Evolutionary conservation across 2,888 invertebrate genomes (phyloP), one percentile per base, ranked within the genome.

Genomic region (Leptinotarsa juncta): DNA sequence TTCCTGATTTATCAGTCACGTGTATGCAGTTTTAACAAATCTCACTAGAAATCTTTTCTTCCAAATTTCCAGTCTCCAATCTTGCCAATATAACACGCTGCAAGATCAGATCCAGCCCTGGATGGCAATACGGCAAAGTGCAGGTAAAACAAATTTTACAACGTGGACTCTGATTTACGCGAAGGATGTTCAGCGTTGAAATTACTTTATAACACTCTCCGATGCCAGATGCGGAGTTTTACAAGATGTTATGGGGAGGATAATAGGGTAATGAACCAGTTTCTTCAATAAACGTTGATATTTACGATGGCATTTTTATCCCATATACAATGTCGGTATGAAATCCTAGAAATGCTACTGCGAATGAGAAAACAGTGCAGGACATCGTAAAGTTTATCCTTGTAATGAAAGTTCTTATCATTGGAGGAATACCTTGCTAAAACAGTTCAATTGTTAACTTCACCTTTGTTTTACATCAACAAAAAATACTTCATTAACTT

Each of bases 121-220:
- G 20, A 18, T 18, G 18, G 68, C 70, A 66, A 65, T 66, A 70
- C 49, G 15, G 57, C 65, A 57, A 70, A 70, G 57, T 73, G 70
- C 57, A 67, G 70, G 73, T 73, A 66, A 66, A 57, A 70, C 65
- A 73, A 73, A 73, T 73, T 73, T 74, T 53, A 74, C 70, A 70
- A 67, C 70, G 60, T 60, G 74, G 67, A 67, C 70, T 62, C 67
- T 74, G 74, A 74, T 74, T 74, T 74, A 74, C 67, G 74, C 51
- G 67, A 23, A n/a, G 74, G 70, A 70, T 70, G 70, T 74, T 70
- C 70, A 62, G 51, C 53, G 49, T 26, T 70, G 70, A 67, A 74
- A 74, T 70, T 74, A 67, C 74, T 62, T 62, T 62, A 62, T 62
- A 62, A 62, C 62, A 32, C 62, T 62, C 62, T 62, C 42, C 16